Conservation (phyloP, 2,888 invertebrate species). For the Ditula angustiorana region DNA sequence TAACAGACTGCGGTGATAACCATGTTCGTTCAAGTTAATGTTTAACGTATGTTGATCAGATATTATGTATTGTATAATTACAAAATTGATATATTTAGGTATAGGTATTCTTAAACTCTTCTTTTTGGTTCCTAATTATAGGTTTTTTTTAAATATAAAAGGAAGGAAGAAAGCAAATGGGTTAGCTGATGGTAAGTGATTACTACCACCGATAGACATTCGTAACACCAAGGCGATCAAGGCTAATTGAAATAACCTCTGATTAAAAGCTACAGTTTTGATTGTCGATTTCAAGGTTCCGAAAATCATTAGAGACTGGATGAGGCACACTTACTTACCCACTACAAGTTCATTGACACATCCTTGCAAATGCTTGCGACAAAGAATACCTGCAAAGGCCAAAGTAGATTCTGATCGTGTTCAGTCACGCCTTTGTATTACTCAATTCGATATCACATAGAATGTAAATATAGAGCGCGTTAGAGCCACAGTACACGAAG, state of each 20-base stretch:
- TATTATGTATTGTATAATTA: too few relatives aligned
- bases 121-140: too few relatives aligned
- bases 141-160: too few relatives aligned
- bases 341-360: conserved; percentile 14
- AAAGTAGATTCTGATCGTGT: conserved; percentile 32
- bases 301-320: conserved; percentile 4
- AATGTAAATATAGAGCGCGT: conserved; percentile 25
- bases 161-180: too few relatives aligned
- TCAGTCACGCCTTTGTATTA: conserved; percentile 31
- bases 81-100: too few relatives aligned
- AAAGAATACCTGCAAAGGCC: conserved; percentile 20
- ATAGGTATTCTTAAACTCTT: too few relatives aligned
- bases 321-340: not conserved
- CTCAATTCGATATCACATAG: conserved; percentile 31
- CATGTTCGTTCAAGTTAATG: too few relatives aligned
- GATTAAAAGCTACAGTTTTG: conserved; percentile 4
- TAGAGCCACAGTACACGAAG: not conserved
- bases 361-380: conserved; percentile 27
- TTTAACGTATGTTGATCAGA: too few relatives aligned
- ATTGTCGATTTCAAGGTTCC: conserved; percentile 12
- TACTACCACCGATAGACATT: too few relatives aligned
- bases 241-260: not conserved
- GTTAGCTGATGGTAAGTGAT: too few relatives aligned
- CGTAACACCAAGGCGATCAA: not conserved
- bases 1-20: too few relatives aligned